Evolutionary conservation across 2,797 vertebrate genomes (phyloP).

Genomic region (Anabas testudineus): DNA sequence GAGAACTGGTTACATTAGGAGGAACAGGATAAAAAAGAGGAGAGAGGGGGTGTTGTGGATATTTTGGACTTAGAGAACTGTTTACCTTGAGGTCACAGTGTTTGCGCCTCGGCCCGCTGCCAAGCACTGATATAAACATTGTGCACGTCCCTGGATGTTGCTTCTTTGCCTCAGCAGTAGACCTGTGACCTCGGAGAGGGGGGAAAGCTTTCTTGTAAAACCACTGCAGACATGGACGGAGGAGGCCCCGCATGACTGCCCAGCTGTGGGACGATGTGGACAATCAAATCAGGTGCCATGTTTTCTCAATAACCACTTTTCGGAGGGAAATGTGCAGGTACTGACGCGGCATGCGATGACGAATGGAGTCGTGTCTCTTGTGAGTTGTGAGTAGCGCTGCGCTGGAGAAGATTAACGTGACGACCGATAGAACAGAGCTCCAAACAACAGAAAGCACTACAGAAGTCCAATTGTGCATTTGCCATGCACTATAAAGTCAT

Average conservation of each 20-base stretch:
- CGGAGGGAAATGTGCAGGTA: constrained; percentile 34
- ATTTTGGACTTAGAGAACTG: constrained; percentile 65
- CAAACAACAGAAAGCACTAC: constrained; percentile 34
- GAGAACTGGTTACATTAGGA: constrained; percentile 38
- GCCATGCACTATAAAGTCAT: constrained; percentile 15
- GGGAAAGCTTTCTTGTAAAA: constrained; percentile 53
- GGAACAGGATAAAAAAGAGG: constrained; percentile 26
- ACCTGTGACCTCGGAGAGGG: constrained; percentile 63
- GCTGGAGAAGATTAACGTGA: constrained; percentile 5
- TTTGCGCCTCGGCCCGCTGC: constrained; percentile 68
- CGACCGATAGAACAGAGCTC: constrained; percentile 20
- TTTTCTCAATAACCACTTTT: constrained; percentile 65
- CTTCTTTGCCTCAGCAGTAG: constrained; percentile 58
- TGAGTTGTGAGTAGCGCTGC: constrained; percentile 46
- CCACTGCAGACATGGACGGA: constrained; percentile 52
- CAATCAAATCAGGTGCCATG: constrained; percentile 48
- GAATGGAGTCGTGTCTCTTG: constrained; percentile 21
- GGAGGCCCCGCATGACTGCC: constrained; percentile 49
- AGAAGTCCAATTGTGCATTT: constrained; percentile 32
- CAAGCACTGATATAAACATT: constrained; percentile 77
- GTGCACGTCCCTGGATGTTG: constrained; percentile 69
- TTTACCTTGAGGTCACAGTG: constrained; percentile 73
- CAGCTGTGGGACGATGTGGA: constrained; percentile 41
- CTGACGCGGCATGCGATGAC: constrained; percentile 14
- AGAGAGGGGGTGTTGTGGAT: constrained; percentile 36